Evolutionary conservation across 2,113 vertebrate species (phyloP), one percentile per base, ranked within the genome.

Genomic region (Hyperopisus bebe): DNA sequence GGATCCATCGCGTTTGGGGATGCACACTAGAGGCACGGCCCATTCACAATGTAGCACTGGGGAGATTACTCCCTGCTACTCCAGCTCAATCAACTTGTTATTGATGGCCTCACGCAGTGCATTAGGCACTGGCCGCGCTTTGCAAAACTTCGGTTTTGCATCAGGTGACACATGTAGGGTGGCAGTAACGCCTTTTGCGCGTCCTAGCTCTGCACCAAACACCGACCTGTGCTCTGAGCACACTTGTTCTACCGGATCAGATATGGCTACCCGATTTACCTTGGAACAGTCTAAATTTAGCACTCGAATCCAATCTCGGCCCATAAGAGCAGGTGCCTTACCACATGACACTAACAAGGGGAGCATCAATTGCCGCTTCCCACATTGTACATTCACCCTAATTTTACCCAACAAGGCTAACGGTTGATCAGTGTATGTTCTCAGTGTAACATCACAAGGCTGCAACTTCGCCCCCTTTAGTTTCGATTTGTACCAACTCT

Each of bases 241-340:
- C 50, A 87, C 51, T 58, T 55, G 48, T 17, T 53, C 48, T n/a
- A 35, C 85, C 0, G 27, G 47, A 53, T 39, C 85, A 53, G 24
- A 15, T 55, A 55, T 31, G 15, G 55, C 55, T 62, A 62, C 21
- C 11, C 6, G 24, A 55, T 87, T 87, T 53, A 87, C 31, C n/a
- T 55, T 42, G n/a, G 50, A 87, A 51, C 86, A 87, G 13, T 87
- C 27, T 87, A 87, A 50, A 17, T 87, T 87, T 19, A 58, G n/a
- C 27, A 17, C 6, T 31, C 31, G 31, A 31, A 87, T 87, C 86
- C 86, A 87, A 8, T 87, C 35, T n/a, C 50, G 1, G 50, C 86
- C 86, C 4, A 87, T 55, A 1, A 55, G 86, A 10, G 15, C 50
- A 19, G n/a, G 48, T 27, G 48, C 86, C 17, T 55, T 55, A 27